Evolutionary conservation across 2,113 vertebrate species (phyloP), one percentile per base, ranked within the genome.

Genomic region (Tauraco erythrolophus): DNA sequence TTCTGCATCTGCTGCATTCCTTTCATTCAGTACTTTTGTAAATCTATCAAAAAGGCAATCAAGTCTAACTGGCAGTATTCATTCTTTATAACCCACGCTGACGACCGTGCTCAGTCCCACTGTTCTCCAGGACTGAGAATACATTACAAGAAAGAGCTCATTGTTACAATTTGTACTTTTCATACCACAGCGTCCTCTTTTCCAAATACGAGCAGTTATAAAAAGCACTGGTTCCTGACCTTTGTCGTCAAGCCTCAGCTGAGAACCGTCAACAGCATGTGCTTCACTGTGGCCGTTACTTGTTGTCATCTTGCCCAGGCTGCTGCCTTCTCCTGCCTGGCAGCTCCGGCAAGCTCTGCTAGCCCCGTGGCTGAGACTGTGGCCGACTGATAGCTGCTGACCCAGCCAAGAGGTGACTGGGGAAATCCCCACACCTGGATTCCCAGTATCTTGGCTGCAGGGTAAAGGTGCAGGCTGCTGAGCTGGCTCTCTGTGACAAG

Each of bases 21-120:
- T 89, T 88, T 95, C 91, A 91, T 71, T 89, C 78, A 51, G 53
- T 85, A 95, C 86, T 94, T 97, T 88, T 83, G 91, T 82, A 91
- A 95, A 89, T 88, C 77, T 87, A 84, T 89, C 91, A 96, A 91
- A 97, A 95, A 95, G 65, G 88, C 94, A 97, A 97, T 97, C 94
- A 95, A 94, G 86, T 76, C 89, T 95, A 94, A 95, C 92, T 95
- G 92, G 94, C 95, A 92, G 92, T 62, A 84, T 94, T 97, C 89
- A 89, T 87, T 78, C 91, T 81, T 37, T 51, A 50, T 37, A 95
- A 84, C 31, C 51, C 65, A 65, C 0, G 74, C 80, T 89, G 96
- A 93, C 0, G 1, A 77, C 87, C 5, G 17, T n/a, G 62, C 0
- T 0, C 65, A 93, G 81, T 61, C 75, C 78, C 75, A 57, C 87